Percentiles rank a stretch among this genome's conserved stretches.
Conservation (phyloP, 2,113 vertebrate genomes). For the Neoarius graeffei region DNA sequence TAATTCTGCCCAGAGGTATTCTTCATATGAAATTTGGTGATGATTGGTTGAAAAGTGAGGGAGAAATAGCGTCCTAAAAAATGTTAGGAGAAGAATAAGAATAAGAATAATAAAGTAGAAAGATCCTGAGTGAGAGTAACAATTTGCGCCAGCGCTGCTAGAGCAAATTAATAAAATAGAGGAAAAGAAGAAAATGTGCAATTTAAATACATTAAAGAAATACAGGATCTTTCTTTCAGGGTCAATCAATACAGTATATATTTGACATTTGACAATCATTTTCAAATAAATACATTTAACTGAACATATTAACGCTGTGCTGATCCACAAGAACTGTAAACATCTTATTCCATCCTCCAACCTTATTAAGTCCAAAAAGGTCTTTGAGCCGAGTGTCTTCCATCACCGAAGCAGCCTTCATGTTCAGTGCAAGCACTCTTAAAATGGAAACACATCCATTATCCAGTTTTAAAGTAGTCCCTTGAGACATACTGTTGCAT, state of each 20-base stretch:
- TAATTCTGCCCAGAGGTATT: too few species aligned
- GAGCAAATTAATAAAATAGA: background rate
- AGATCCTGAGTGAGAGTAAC: too few species aligned
- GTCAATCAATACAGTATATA: constrained; percentile 21
- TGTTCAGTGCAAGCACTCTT: constrained; percentile 28
- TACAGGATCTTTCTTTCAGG: background rate
- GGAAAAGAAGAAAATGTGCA: background rate
- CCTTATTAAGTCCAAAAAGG: background rate
- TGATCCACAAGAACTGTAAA: constrained; percentile 40
- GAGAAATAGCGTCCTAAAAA: too few species aligned
- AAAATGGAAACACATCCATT: constrained; percentile 27
- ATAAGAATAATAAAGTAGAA: too few species aligned
- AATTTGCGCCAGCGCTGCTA: too few species aligned
- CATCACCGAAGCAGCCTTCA: constrained; percentile 10
- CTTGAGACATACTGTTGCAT: too few species aligned
- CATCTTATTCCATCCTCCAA: constrained; percentile 7
- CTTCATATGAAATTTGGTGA: too few species aligned
- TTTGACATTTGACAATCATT: constrained; percentile 12
- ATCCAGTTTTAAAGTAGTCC: background rate
- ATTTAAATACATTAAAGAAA: background rate
- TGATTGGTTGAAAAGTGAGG: too few species aligned
- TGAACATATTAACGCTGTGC: constrained; percentile 32
- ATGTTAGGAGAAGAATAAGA: too few species aligned
- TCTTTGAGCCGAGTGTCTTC: constrained; percentile 17
- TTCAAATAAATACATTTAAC: constrained; percentile 52